A percentile compares a stretch with the other conserved stretches of the same genome.
phyloP scores from a whole-genome alignment of 1,140 invertebrate genomes.

The Drosophila santomea region DNA sequence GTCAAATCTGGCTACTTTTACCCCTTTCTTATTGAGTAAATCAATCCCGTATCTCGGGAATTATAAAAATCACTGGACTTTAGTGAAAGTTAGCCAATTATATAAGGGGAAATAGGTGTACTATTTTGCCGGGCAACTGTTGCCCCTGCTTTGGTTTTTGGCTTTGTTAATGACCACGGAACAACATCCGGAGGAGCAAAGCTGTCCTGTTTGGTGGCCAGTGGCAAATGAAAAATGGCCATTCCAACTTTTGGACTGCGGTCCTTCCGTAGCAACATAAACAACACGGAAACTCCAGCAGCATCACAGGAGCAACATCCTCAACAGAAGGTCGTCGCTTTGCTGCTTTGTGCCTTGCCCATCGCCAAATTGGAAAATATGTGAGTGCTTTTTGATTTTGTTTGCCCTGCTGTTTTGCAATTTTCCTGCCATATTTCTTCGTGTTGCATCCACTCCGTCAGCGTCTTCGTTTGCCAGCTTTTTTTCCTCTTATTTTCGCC shows the following conservation, averaged over 20 bases:
- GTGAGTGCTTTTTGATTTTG: conserved; percentile 68
- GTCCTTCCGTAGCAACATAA: conserved; percentile 21
- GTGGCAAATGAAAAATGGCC: conserved; percentile 53
- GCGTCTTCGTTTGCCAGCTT: conserved; percentile 14
- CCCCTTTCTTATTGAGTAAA: too few relatives aligned
- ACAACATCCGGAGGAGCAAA: conserved; percentile 23
- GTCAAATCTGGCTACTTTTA: background rate
- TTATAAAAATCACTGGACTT: too few relatives aligned
- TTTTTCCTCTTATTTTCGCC: background rate
- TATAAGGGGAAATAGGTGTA: background rate
- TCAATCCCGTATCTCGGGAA: too few relatives aligned
- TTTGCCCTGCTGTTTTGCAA: conserved; percentile 43
- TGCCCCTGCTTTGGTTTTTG: background rate
- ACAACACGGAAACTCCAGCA: conserved; percentile 3
- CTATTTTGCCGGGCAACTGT: background rate
- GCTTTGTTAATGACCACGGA: conserved; percentile 33
- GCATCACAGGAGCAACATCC: background rate
- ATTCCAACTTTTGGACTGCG: conserved; percentile 21
- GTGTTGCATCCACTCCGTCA: conserved; percentile 25
- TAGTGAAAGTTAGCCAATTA: too few relatives aligned
- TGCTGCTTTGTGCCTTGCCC: conserved; percentile 11
- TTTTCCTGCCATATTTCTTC: conserved; percentile 72
- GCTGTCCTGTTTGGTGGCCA: conserved; percentile 33
- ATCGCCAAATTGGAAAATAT: conserved; percentile 78
- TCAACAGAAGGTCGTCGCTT: conserved; percentile 1